Evolutionary conservation across 2,797 vertebrate genomes (phyloP), one percentile per base, ranked within the genome.

Genomic region (Telmatherina bonti): DNA sequence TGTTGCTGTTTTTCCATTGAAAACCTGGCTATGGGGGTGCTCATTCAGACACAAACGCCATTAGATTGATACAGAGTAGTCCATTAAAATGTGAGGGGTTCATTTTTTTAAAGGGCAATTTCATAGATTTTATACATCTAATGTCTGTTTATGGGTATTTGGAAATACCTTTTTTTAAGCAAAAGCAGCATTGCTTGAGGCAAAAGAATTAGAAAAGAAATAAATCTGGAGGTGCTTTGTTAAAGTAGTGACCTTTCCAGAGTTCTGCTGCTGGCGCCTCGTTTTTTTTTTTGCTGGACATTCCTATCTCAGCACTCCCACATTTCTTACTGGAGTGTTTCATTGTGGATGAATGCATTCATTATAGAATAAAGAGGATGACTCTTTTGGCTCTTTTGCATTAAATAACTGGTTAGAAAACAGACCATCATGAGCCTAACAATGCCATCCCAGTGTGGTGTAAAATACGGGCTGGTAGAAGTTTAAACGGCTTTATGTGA

Each of bases 321-420:
- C 11, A 51, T 62, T 13, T 62, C 43, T 33, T 13, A 49, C n/a
- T 62, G 13, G 3, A 18, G 43, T 22, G 22, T 12, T 59, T 22
- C 51, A 58, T 38, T 49, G 18, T 59, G 38, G 55, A 15, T 29
- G 13, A 54, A 67, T 49, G n/a, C 33, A 13, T 64, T 64, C 22
- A 22, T 59, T 47, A 47, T 7, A 8, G 8, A 64, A 27, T 41
- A 30, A 58, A 47, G 13, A 59, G 22, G 4, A n/a, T 10, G 15
- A 16, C 36, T n/a, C 52, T 20, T 53, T 11, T 47, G 7, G 7
- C 38, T 27, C 18, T 61, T 30, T n/a, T 15, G 6, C 6, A 20
- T n/a, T 58, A 7, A 20, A 51, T 24, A 51, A 51, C 22, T 51
- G 22, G 11, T 24, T 9, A 51, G 4, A 26, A n/a, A 43, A 43